These are phyloP conservation scores for Drosophila merina DNA, from an alignment of 2,888 invertebrate species.

Conservation along the genomic window DNA sequence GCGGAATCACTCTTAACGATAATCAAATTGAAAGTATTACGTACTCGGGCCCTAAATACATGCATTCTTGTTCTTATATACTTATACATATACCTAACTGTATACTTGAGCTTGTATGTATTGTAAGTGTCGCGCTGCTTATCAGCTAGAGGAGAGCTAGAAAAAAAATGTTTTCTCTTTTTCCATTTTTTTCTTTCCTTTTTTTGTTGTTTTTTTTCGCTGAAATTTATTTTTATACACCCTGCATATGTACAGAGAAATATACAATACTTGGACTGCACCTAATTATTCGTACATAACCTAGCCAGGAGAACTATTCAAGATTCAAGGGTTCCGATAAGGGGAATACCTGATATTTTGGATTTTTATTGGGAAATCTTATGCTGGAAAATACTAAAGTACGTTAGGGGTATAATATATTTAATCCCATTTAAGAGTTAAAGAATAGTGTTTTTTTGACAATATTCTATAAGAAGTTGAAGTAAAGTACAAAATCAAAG, in stretches of 20 bases:
- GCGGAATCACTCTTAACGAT: conserved; percentile 15
- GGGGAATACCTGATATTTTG: conserved; percentile 13
- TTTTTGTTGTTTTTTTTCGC: conserved; percentile 54
- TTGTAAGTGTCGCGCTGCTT: conserved; percentile 58
- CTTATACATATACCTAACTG: background rate
- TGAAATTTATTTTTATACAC: conserved; percentile 71
- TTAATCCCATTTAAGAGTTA: too few relatives aligned
- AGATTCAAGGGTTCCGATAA: conserved; percentile 16
- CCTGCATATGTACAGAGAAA: conserved; percentile 38
- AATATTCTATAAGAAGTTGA: too few relatives aligned
- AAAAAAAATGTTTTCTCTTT: conserved; percentile 60
- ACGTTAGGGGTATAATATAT: too few relatives aligned
- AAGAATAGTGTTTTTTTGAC: too few relatives aligned
- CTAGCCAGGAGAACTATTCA: background rate
- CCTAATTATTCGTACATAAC: conserved; percentile 14
- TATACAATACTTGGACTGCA: conserved; percentile 26
- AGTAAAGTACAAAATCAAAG: too few relatives aligned
- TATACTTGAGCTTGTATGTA: conserved; percentile 2
- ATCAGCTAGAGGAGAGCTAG: conserved; percentile 71
- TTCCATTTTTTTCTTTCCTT: conserved; percentile 46
- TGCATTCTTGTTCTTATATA: conserved; percentile 22
- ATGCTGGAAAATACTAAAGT: too few relatives aligned
- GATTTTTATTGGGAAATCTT: conserved; percentile 2
- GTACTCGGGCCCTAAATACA: conserved; percentile 26
- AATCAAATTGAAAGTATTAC: conserved; percentile 32